These are phyloP conservation scores for Liposcelis brunnea DNA, from an alignment of 2,888 invertebrate species.

Conservation along the genomic window DNA sequence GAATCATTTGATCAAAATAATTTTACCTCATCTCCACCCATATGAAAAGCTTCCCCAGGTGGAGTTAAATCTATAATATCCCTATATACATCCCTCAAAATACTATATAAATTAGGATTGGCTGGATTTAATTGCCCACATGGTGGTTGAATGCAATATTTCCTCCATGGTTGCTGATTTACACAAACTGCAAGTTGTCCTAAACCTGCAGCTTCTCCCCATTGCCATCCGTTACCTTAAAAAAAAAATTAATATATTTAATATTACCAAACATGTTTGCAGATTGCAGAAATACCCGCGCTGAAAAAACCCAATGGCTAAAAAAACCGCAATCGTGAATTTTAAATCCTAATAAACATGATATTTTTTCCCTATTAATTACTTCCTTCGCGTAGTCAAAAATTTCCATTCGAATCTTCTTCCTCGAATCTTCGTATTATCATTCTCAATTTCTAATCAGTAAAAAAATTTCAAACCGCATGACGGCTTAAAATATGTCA, in stretches of 20 bases:
- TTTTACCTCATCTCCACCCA: slow-evolving; percentile 54
- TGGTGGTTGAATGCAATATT: slow-evolving; percentile 57
- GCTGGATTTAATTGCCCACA: slow-evolving; percentile 68
- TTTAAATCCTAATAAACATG: no score
- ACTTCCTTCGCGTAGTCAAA: no score
- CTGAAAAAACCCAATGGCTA: no score
- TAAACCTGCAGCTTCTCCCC: slow-evolving; percentile 42
- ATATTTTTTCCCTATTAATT: no score
- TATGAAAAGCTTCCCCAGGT: slow-evolving; percentile 44
- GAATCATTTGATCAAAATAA: background rate
- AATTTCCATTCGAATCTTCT: background rate
- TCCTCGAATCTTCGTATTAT: background rate
- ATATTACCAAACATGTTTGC: no score
- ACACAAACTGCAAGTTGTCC: slow-evolving; percentile 47
- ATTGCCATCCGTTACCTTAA: slow-evolving; percentile 30
- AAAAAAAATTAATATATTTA: background rate
- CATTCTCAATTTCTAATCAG: background rate
- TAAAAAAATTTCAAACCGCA: background rate
- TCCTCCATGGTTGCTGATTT: slow-evolving; percentile 47
- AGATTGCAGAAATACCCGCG: no score
- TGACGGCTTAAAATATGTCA: no score
- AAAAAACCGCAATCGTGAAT: no score
- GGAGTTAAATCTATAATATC: slow-evolving; percentile 44
- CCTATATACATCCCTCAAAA: slow-evolving; percentile 45
- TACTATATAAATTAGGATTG: slow-evolving; percentile 46